Conservation (phyloP, 2,888 invertebrate species). For the Colostygia pectinataria region DNA sequence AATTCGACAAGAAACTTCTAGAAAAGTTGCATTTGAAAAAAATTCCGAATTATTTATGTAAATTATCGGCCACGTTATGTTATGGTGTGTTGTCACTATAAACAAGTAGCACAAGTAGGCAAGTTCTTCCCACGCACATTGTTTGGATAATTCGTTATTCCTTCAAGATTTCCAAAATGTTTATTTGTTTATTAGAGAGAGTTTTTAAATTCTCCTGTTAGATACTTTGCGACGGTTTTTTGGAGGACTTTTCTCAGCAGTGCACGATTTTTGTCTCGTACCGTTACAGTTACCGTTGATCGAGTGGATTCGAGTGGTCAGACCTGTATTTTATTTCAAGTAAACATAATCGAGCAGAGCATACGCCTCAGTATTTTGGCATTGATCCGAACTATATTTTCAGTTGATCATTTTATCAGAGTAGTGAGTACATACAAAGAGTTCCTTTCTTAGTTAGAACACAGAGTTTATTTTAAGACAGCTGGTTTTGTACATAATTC, state of each 20-base stretch:
- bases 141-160: slow-evolving; percentile 7
- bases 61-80: too few relatives aligned
- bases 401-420: slow-evolving; percentile 1
- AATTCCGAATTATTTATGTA: too few relatives aligned
- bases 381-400: slow-evolving; percentile 10
- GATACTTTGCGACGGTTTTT: slow-evolving; percentile 37
- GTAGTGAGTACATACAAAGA: too few relatives aligned
- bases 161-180: not conserved
- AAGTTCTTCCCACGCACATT: slow-evolving; percentile 1
- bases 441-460: too few relatives aligned
- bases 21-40: too few relatives aligned
- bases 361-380: slow-evolving; percentile 9
- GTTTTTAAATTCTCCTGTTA: slow-evolving; percentile 1
- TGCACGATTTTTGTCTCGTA: slow-evolving; percentile 71
- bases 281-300: slow-evolving; percentile 79
- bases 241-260: slow-evolving; percentile 57
- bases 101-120: too few relatives aligned
- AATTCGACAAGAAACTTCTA: too few relatives aligned
- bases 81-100: too few relatives aligned
- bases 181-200: not conserved
- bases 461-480: too few relatives aligned
- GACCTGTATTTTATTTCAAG: slow-evolving; percentile 73
- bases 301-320: slow-evolving; percentile 56
- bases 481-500: too few relatives aligned
- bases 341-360: slow-evolving; percentile 60